Evolutionary conservation across 2,113 vertebrate species (phyloP).

Genomic region (Corythornis vintsioides): DNA sequence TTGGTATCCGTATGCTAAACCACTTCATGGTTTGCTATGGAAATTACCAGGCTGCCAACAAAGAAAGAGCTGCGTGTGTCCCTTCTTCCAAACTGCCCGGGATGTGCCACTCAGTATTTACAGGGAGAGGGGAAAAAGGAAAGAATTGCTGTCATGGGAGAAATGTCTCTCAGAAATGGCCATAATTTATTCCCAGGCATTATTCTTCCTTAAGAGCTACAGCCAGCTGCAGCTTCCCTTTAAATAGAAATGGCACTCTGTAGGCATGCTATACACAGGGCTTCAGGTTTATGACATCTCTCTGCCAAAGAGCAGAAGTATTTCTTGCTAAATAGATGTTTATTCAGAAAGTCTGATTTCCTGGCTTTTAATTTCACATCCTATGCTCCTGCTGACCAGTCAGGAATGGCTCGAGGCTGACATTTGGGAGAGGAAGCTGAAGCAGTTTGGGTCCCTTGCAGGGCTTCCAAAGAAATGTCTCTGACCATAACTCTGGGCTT

Average conservation of each 20-base stretch:
- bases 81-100: background rate
- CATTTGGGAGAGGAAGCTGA: slow-evolving; percentile 8
- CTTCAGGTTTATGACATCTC: slow-evolving; percentile 62
- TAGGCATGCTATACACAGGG: slow-evolving; percentile 49
- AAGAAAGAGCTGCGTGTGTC: background rate
- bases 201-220: slow-evolving; percentile 64
- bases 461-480: background rate
- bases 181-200: slow-evolving; percentile 66
- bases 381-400: background rate
- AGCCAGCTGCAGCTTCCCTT: slow-evolving; percentile 67
- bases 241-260: slow-evolving; percentile 63
- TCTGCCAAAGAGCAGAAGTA: slow-evolving; percentile 64
- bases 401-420: background rate
- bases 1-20: background rate
- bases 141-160: slow-evolving; percentile 14
- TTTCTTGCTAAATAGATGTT: slow-evolving; percentile 69
- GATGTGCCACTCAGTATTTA: background rate
- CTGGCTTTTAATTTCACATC: slow-evolving; percentile 38
- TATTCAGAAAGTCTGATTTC: slow-evolving; percentile 61
- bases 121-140: slow-evolving; percentile 7
- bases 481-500: background rate
- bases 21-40: background rate
- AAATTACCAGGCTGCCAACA: background rate
- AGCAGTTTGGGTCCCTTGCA: background rate
- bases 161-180: slow-evolving; percentile 45